phyloP scores from a whole-genome alignment of 2,113 vertebrate genomes.

The Cryptotis parvus region DNA sequence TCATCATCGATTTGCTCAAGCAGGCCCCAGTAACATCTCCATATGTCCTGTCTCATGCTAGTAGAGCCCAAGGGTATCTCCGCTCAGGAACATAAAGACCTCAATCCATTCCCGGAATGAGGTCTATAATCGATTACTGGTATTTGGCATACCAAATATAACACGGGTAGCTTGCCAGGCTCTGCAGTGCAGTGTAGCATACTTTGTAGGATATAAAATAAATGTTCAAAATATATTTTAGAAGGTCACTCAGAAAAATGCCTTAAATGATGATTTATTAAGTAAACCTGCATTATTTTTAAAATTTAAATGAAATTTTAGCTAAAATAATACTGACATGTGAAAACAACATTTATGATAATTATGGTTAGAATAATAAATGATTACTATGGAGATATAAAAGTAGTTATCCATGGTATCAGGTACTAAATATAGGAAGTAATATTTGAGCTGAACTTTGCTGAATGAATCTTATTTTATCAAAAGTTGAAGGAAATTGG shows the following conservation, averaged over 20 bases:
- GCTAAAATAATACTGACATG: slow-evolving; percentile 29
- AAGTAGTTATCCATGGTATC: slow-evolving; percentile 23
- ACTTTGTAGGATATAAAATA: too few species aligned
- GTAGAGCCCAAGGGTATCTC: too few species aligned
- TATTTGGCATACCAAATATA: too few species aligned
- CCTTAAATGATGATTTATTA: background rate
- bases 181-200: too few species aligned
- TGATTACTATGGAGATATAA: background rate
- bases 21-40: too few species aligned
- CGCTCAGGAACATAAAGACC: too few species aligned
- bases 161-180: too few species aligned
- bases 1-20: too few species aligned
- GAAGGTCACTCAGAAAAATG: background rate
- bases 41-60: too few species aligned
- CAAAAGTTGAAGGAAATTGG: background rate
- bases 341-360: background rate
- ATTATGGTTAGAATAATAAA: background rate
- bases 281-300: background rate
- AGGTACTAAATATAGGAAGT: background rate
- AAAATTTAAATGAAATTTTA: background rate
- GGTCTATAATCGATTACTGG: too few species aligned
- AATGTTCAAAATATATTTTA: too few species aligned
- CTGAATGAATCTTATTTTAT: background rate
- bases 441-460: background rate
- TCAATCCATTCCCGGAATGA: too few species aligned